Conservation (phyloP, 2,888 invertebrate species). For the Doris montereyensis region DNA sequence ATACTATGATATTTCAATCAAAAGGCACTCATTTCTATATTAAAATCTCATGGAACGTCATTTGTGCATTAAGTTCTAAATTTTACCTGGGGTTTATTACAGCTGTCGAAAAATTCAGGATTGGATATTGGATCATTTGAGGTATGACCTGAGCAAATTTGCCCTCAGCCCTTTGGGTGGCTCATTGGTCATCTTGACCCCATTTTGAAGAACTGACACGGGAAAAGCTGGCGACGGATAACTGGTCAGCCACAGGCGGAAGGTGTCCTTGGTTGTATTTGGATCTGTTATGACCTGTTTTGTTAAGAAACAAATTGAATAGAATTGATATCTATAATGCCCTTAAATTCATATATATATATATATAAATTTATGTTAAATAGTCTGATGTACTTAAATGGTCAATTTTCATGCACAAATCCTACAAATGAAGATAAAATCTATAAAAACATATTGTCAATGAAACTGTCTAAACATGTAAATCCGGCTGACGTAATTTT, state of each 20-base stretch:
- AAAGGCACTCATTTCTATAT: too few relatives aligned
- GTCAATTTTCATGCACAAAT: not conserved
- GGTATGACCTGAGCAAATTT: constrained; percentile 73
- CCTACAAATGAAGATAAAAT: not conserved
- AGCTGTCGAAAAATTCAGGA: constrained; percentile 82
- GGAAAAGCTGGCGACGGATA: constrained; percentile 72
- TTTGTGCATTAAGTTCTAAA: too few relatives aligned
- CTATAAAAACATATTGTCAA: too few relatives aligned
- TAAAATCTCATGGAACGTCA: too few relatives aligned
- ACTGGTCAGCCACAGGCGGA: constrained; percentile 73
- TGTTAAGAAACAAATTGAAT: not conserved
- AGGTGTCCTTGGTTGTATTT: constrained; percentile 60
- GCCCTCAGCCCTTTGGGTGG: constrained; percentile 72
- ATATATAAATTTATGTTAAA: too few relatives aligned
- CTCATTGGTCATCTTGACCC: constrained; percentile 73
- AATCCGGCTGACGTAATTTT: too few relatives aligned
- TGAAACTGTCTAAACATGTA: too few relatives aligned
- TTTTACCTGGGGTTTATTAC: constrained; percentile 73
- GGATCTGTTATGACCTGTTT: constrained; percentile 68
- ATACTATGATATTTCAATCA: too few relatives aligned
- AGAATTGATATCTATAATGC: too few relatives aligned
- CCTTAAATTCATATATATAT: too few relatives aligned
- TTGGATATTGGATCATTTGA: constrained; percentile 74
- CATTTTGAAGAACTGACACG: constrained; percentile 72
- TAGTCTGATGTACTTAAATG: not conserved